Evolutionary conservation across 1,140 invertebrate genomes (phyloP), one percentile per base, ranked within the genome.

Genomic region (Caenorhabditis latens): DNA sequence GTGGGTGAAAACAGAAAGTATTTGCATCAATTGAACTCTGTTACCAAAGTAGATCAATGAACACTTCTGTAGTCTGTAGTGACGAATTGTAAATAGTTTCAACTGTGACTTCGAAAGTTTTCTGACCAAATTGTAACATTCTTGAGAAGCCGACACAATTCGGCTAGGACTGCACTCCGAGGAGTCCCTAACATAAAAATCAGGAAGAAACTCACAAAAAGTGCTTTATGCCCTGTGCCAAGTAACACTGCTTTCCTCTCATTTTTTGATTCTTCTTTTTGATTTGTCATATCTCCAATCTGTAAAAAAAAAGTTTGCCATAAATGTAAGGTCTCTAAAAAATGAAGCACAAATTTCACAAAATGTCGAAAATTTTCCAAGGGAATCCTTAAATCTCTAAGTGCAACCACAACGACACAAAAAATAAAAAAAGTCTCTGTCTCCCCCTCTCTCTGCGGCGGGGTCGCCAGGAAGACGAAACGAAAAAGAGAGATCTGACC

Each of bases 381-480:
- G 19, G n/a, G 46, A 79, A 48, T 79, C 14, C 40, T 16, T 79
- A 46, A 50, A 79, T 79, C 71, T 24, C 46, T 53, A n/a, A 79
- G 71, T 42, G 71, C 71, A 79, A 79, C 71, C 46, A 79, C 71
- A 24, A 50, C 46, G 40, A 50, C 71, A 79, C 61, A 79, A 79
- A 79, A 79, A 79, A 50, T 79, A 21, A 19, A 65, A 40, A 65
- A 46, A 32, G 9, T 21, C 42, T 21, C 24, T 21, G 8, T 21
- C 11, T 67, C 63, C 32, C 40, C 11, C 16, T 48, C 16, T 75
- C n/a, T 63, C n/a, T 50, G 71, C 71, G 2, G 71, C 43, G 71
- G 71, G 71, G 71, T 79, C 71, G 71, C 71, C 71, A 79, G 71
- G 71, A 79, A 79, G n/a, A 53, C 46, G 46, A n/a, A n/a, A n/a